Evolutionary conservation across 2,797 vertebrate genomes (phyloP), one percentile per base, ranked within the genome.

Genomic region (Silurus lanzhouensis): DNA sequence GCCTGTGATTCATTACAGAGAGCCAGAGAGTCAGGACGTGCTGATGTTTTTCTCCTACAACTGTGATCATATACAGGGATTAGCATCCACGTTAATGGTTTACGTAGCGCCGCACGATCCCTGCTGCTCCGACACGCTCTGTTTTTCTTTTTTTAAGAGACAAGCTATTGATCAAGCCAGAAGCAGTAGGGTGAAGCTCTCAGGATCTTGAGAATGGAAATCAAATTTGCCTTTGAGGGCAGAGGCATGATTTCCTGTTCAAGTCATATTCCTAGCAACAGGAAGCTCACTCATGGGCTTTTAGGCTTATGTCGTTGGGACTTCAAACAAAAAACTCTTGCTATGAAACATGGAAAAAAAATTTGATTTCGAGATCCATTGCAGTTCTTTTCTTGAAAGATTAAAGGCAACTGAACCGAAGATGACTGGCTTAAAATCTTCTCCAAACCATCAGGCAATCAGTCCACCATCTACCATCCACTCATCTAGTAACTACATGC

Each of bases 221-320:
- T 3, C 22, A 64, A 31, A 58, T 31, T 2, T 38, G 14, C n/a
- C 22, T 1, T 55, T 6, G 3, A 38, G 4, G 48, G 22, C 46
- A 74, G 13, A 55, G n/a, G 27, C 5, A 6, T 44, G 38, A 4
- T 25, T 55, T 55, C 27, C 64, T 75, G 79, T 60, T 82, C 27
- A 58, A 58, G 52, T 77, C 79, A 67, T 86, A 81, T 81, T 85
- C 84, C 20, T 55, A 75, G 75, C 70, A 70, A 61, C 66, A 31
- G 66, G 76, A 68, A 67, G 27, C 46, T 76, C 60, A 27, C 15
- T 17, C 63, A 0, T 68, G 64, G 60, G 31, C 52, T 60, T 81
- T 75, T 22, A 57, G 13, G 9, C 60, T 19, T 17, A 64, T 76
- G 72, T 31, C 52, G 55, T 17, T 48, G 63, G 71, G 80, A 82